phyloP scores from a whole-genome alignment of 2,888 invertebrate genomes.

The Acanthopleura granulata region DNA sequence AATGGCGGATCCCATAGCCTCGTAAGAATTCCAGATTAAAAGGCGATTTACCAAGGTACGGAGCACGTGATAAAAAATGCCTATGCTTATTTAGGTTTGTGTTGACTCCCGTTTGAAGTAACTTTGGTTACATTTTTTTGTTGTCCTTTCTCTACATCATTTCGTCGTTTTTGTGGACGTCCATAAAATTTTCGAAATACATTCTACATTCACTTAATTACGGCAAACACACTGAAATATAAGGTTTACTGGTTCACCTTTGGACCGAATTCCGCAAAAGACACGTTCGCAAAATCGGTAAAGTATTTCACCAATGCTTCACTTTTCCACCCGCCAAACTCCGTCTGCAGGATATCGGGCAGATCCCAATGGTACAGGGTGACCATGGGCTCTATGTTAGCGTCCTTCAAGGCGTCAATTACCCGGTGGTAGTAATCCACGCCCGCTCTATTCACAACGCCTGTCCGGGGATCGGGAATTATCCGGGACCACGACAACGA shows the following conservation, averaged over 20 bases:
- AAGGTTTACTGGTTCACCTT: slow-evolving; percentile 45
- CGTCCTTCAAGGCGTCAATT: slow-evolving; percentile 78
- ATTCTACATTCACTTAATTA: too few relatives aligned
- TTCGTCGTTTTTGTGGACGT: too few relatives aligned
- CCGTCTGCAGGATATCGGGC: slow-evolving; percentile 68
- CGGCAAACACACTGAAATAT: neutral
- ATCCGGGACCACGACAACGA: slow-evolving; percentile 81
- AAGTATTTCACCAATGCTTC: slow-evolving; percentile 59
- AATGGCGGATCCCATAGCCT: too few relatives aligned
- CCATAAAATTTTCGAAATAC: too few relatives aligned
- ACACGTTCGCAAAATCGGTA: slow-evolving; percentile 66
- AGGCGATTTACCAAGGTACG: too few relatives aligned
- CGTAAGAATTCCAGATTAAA: too few relatives aligned
- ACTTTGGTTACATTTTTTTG: too few relatives aligned
- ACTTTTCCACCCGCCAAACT: slow-evolving; percentile 68
- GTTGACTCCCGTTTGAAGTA: too few relatives aligned
- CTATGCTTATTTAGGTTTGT: too few relatives aligned
- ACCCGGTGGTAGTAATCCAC: slow-evolving; percentile 83
- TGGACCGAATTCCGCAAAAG: slow-evolving; percentile 67
- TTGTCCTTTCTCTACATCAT: too few relatives aligned
- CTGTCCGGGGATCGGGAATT: slow-evolving; percentile 75
- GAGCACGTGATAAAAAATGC: too few relatives aligned
- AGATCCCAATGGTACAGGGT: slow-evolving; percentile 73
- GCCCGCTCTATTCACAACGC: slow-evolving; percentile 77
- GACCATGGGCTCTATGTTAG: slow-evolving; percentile 75